Base-by-base conservation (phyloP, 2,888 invertebrate species). In the Dasysyrphus tricinctus region DNA sequence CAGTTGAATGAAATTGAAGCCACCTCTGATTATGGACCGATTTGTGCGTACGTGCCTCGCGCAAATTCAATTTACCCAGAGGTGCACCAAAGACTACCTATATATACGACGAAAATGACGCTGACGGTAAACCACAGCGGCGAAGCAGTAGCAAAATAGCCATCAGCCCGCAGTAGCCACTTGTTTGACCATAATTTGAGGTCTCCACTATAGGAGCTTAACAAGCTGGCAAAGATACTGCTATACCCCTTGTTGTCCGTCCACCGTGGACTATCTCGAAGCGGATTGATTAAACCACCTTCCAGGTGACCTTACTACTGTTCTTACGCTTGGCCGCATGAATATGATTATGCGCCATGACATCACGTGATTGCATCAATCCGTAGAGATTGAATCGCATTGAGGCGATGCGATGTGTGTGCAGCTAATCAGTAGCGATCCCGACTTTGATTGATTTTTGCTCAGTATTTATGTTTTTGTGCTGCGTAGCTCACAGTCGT, bases 21-120 rank as follows among this genome's bases (percentile, higher is more conserved):
- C 88, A 88, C 80, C 84, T 78, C 87, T 82, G 88, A 88, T 89
- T 88, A 89, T 90, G 90, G 89, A 90, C 88, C 92, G 91, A 92
- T 92, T 92, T 92, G 89, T 89, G 91, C 88, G 91, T 91, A 92
- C 92, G 92, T 92, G 92, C 90, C 89, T 88, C 89, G 89, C 90
- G 91, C 90, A 90, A 92, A 92, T 92, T 92, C 89, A 90, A 90
- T 90, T 90, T 90, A 89, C 69, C 88, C 88, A 75, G 65, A 61
- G 74, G 47, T 63, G 49, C 54, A 70, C 24, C 19, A 16, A n/a
- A 56, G 32, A n/a, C 67, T 9, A 44, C 9, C 37, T 9, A 5
- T 47, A 5, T 47, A 57, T 42, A 34, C 29, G 32, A 44, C 63
- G n/a, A 47, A n/a, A 7, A 19, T 7, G 37, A 37, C 39, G 37